Evolutionary conservation across 2,888 invertebrate genomes (phyloP).

Genomic region (Temnothorax rugatulus): DNA sequence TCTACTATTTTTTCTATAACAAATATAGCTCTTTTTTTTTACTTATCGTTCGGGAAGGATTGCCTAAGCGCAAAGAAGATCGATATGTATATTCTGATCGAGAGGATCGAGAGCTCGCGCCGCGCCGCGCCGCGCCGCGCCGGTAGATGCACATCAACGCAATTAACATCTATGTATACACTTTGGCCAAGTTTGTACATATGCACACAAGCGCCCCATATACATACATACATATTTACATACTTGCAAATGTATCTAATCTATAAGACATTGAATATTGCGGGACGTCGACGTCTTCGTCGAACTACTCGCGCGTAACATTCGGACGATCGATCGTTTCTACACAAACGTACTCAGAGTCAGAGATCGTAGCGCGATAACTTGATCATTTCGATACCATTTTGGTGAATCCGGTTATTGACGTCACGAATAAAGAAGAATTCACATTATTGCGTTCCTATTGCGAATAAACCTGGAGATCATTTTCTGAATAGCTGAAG

Average conservation of each 20-base stretch:
- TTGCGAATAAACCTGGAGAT: slow-evolving; percentile 3
- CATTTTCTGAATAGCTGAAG: not conserved
- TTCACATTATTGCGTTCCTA: not conserved
- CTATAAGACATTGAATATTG: slow-evolving; percentile 35
- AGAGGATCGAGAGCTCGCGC: slow-evolving; percentile 21
- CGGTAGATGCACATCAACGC: slow-evolving; percentile 37
- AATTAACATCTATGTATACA: slow-evolving; percentile 56
- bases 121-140: slow-evolving; percentile 23
- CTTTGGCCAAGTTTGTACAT: slow-evolving; percentile 53
- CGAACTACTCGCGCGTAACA: not conserved
- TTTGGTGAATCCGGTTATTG: not conserved
- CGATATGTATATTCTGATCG: slow-evolving; percentile 49
- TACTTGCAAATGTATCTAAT: slow-evolving; percentile 11
- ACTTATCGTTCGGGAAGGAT: slow-evolving; percentile 10
- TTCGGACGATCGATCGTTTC: slow-evolving; percentile 36
- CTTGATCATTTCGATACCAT: slow-evolving; percentile 9
- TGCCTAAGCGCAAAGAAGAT: slow-evolving; percentile 45
- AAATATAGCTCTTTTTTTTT: slow-evolving; percentile 41
- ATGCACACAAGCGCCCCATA: slow-evolving; percentile 41
- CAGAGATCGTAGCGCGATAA: not conserved
- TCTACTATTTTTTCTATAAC: slow-evolving; percentile 35
- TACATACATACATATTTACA: slow-evolving; percentile 61
- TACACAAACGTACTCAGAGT: not conserved
- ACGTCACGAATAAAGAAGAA: not conserved
- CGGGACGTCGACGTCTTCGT: slow-evolving; percentile 12